Conservation (phyloP, 2,113 vertebrate species). For the Chaenocephalus aceratus region DNA sequence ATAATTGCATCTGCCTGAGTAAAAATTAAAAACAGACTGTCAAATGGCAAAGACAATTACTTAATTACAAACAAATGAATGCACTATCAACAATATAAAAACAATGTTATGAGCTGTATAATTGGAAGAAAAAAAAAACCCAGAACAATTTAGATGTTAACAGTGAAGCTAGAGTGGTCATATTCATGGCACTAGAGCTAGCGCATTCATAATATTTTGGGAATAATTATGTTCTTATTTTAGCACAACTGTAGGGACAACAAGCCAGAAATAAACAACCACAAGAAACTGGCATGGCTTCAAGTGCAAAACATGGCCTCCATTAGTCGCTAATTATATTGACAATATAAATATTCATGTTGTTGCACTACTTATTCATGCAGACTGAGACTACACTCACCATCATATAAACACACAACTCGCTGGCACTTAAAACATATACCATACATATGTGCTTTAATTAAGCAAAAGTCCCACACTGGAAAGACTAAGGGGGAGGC, state of each 20-base stretch:
- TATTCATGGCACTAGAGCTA: slow-evolving; percentile 39
- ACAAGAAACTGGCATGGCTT: slow-evolving; percentile 80
- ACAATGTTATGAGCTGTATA: slow-evolving; percentile 52
- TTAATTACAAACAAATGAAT: slow-evolving; percentile 66
- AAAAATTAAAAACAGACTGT: slow-evolving; percentile 51
- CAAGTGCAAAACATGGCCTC: slow-evolving; percentile 83
- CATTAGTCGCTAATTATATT: slow-evolving; percentile 86
- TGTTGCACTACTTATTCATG: slow-evolving; percentile 81
- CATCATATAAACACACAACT: slow-evolving; percentile 79
- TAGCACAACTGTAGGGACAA: slow-evolving; percentile 79
- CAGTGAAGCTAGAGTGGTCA: slow-evolving; percentile 65
- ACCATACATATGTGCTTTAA: slow-evolving; percentile 82
- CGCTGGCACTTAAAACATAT: slow-evolving; percentile 82
- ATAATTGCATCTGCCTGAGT: slow-evolving; percentile 35
- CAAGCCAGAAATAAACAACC: slow-evolving; percentile 81
- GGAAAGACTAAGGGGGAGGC: slow-evolving; percentile 58
- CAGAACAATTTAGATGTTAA: slow-evolving; percentile 60
- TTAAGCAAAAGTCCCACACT: slow-evolving; percentile 78
- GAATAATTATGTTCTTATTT: slow-evolving; percentile 83
- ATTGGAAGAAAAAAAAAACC: slow-evolving; percentile 34
- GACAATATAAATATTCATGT: slow-evolving; percentile 87
- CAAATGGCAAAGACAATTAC: slow-evolving; percentile 57
- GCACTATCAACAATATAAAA: slow-evolving; percentile 32
- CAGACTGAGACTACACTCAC: slow-evolving; percentile 71
- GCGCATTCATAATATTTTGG: slow-evolving; percentile 65